Evolutionary conservation across 2,888 invertebrate species (phyloP).

Genomic region (Patella pellucida): DNA sequence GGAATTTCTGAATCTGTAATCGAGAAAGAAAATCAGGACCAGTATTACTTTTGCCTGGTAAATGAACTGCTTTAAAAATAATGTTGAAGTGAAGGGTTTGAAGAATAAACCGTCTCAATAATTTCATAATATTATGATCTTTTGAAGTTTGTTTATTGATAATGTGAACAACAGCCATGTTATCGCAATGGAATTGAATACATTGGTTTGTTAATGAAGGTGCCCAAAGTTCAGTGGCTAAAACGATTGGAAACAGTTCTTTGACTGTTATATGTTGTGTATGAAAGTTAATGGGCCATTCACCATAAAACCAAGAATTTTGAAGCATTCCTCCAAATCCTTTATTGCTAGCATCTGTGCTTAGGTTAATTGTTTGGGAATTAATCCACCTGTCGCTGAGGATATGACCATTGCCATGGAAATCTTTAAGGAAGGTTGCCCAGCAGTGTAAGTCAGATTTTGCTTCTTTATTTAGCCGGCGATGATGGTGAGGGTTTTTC

Average conservation of each 20-base stretch:
- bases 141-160: constrained; percentile 19
- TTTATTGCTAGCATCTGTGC: constrained; percentile 15
- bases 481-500: neutral
- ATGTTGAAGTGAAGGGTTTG: constrained; percentile 12
- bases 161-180: constrained; percentile 21
- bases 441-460: constrained; percentile 5
- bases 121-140: constrained; percentile 15
- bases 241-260: neutral
- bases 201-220: neutral
- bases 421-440: neutral
- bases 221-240: neutral
- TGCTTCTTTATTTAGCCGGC: neutral
- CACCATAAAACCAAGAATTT: constrained; percentile 17
- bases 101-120: constrained; percentile 18
- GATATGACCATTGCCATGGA: constrained; percentile 5
- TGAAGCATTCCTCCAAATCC: constrained; percentile 22
- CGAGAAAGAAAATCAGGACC: no score
- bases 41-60: neutral
- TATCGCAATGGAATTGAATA: constrained; percentile 14
- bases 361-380: constrained; percentile 9
- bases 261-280: neutral
- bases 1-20: no score
- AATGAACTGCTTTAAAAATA: neutral
- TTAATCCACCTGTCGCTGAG: constrained; percentile 12
- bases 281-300: constrained; percentile 2